These are phyloP conservation scores for Myodes glareolus DNA, from an alignment of 2,113 vertebrate species.

Conservation along the genomic window DNA sequence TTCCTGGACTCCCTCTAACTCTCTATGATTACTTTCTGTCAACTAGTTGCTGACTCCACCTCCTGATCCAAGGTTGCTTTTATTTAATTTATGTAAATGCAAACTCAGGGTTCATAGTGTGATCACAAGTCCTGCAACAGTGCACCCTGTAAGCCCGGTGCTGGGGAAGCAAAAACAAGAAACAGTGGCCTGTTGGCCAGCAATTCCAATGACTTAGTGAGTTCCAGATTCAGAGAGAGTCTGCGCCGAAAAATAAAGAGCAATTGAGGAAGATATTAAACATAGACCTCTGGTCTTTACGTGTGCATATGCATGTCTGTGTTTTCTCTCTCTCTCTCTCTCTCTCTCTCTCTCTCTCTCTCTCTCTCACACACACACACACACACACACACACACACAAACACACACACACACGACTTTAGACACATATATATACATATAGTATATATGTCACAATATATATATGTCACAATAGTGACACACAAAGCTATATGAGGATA, in stretches of 20 bases:
- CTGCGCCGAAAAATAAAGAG: neutral
- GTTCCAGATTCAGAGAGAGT: neutral
- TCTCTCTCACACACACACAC: too few relatives aligned
- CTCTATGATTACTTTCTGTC: neutral
- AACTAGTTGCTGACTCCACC: neutral
- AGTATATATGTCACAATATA: neutral
- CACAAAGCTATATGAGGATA: neutral
- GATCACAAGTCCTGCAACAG: neutral
- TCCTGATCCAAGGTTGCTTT: neutral
- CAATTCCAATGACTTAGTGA: neutral
- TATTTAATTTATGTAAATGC: neutral
- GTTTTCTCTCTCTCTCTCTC: neutral
- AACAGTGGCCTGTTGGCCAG: neutral
- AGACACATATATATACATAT: neutral
- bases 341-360: neutral
- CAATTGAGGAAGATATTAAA: neutral
- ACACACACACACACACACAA: too few relatives aligned
- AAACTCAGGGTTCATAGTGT: neutral
- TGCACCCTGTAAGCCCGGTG: too few relatives aligned
- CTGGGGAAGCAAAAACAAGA: neutral
- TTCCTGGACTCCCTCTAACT: neutral
- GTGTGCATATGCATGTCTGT: neutral
- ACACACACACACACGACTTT: neutral
- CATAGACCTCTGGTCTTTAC: neutral
- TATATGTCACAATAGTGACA: neutral